phyloP scores from a whole-genome alignment of 2,797 vertebrate genomes.

The Lutjanus argentimaculatus region DNA sequence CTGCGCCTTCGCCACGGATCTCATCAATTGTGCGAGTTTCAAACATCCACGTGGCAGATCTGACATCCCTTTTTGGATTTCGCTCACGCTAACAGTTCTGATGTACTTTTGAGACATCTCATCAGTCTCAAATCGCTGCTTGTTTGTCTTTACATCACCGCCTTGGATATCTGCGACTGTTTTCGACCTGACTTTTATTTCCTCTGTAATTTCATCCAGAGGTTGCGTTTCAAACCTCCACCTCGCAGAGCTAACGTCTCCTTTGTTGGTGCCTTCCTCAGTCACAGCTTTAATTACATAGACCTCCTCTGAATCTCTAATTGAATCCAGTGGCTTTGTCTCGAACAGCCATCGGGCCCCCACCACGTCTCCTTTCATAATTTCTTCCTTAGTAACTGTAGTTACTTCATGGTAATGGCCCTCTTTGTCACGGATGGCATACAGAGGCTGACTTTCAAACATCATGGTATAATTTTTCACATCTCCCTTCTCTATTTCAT shows the following conservation, averaged over 20 bases:
- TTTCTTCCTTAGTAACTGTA: constrained; percentile 94
- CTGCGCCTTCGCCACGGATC: constrained; percentile 86
- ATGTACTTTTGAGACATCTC: constrained; percentile 85
- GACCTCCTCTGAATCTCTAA: constrained; percentile 90
- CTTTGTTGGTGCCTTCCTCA: constrained; percentile 93
- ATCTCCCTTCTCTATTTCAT: constrained; percentile 89
- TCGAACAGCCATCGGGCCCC: constrained; percentile 96
- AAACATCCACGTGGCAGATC: constrained; percentile 95
- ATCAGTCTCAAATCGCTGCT: constrained; percentile 90
- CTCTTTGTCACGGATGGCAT: constrained; percentile 93
- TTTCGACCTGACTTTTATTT: constrained; percentile 84
- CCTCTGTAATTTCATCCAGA: constrained; percentile 91
- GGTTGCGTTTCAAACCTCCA: constrained; percentile 96
- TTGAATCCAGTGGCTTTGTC: constrained; percentile 93
- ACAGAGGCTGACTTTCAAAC: constrained; percentile 95
- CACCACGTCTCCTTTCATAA: constrained; percentile 92
- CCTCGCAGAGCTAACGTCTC: constrained; percentile 91
- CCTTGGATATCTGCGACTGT: constrained; percentile 88
- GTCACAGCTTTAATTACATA: constrained; percentile 95
- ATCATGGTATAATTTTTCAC: constrained; percentile 95
- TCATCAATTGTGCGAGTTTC: constrained; percentile 93
- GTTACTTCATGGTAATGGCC: constrained; percentile 95
- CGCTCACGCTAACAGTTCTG: constrained; percentile 93
- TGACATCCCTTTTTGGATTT: constrained; percentile 94
- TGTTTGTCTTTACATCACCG: constrained; percentile 90